These are phyloP conservation scores for Halictus rubicundus DNA, from an alignment of 1,140 invertebrate species.

Conservation along the genomic window DNA sequence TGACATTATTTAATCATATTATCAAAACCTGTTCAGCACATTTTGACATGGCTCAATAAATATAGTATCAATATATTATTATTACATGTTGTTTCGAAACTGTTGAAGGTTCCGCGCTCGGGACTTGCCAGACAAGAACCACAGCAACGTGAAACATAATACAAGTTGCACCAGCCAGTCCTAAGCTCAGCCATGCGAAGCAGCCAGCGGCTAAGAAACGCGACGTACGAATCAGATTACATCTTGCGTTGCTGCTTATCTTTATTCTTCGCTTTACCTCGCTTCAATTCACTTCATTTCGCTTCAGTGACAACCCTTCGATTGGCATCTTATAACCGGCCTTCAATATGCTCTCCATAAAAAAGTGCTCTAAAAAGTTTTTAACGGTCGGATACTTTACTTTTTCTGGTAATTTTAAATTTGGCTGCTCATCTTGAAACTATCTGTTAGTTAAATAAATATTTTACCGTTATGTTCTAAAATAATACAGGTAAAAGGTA, in stretches of 20 bases:
- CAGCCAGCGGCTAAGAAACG: conserved; percentile 74
- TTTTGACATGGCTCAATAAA: neutral
- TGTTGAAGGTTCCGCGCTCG: conserved; percentile 54
- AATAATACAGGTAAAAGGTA: conserved; percentile 7
- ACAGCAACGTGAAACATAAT: conserved; percentile 79
- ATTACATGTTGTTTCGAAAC: conserved; percentile 59
- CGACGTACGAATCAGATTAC: conserved; percentile 80
- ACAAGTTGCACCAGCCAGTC: conserved; percentile 78
- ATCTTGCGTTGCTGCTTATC: conserved; percentile 77
- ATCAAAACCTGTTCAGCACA: neutral
- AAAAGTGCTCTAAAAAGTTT: neutral
- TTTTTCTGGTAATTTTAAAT: conserved; percentile 14
- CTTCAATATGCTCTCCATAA: conserved; percentile 21
- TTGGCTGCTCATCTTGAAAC: neutral
- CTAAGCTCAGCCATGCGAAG: conserved; percentile 78
- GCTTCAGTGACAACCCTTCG: conserved; percentile 65
- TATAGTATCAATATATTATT: conserved; percentile 48
- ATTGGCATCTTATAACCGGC: conserved; percentile 57
- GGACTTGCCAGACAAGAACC: conserved; percentile 74
- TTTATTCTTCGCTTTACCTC: conserved; percentile 73
- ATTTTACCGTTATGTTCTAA: neutral
- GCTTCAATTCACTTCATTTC: conserved; percentile 73
- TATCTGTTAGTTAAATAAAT: neutral
- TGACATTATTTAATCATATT: neutral
- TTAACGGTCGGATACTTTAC: neutral